These are phyloP conservation scores for Pantherophis guttatus DNA, from an alignment of 2,113 vertebrate species.

Conservation along the genomic window DNA sequence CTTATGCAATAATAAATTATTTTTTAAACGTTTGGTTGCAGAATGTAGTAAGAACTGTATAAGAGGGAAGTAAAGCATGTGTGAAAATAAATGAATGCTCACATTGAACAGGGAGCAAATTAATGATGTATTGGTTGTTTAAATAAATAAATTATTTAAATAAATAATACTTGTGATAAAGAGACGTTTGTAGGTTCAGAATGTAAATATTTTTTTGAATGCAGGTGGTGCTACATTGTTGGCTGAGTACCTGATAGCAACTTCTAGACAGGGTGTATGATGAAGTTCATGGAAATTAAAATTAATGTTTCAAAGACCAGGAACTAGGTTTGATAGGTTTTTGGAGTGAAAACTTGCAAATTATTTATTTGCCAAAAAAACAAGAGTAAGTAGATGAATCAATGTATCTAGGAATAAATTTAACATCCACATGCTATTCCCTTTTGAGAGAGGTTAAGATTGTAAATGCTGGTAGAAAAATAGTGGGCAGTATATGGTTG, in stretches of 20 bases:
- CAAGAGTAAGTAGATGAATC: not conserved
- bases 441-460: not conserved
- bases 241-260: not conserved
- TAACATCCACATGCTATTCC: not conserved
- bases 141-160: not conserved
- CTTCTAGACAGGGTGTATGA: not conserved
- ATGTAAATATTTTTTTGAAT: not conserved
- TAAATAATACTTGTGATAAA: not conserved
- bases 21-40: not conserved
- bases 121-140: not conserved
- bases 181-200: not conserved
- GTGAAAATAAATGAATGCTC: not conserved
- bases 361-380: not conserved
- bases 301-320: not conserved
- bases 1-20: not conserved
- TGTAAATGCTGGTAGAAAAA: not conserved
- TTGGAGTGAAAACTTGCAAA: not conserved
- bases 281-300: not conserved
- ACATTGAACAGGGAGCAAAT: not conserved
- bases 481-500: not conserved
- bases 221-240: not conserved
- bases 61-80: not conserved
- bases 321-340: not conserved
- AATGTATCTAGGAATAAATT: not conserved
- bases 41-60: not conserved